Base-by-base conservation (phyloP, 2,113 vertebrate genomes). In the Limanda limanda region DNA sequence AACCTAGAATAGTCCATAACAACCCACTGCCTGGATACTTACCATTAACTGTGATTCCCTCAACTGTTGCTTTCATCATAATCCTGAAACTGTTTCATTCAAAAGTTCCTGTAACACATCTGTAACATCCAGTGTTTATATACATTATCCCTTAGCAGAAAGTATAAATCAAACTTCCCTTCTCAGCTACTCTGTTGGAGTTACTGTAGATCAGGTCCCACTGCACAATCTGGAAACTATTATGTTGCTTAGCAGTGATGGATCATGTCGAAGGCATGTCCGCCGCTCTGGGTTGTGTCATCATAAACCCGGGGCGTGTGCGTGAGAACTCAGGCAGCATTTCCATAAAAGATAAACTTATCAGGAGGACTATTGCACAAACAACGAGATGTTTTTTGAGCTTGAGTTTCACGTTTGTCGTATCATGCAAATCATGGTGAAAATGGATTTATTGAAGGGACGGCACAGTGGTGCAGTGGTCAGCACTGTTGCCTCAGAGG, bases 251-350 rank as follows among this genome's bases (percentile, higher is more conserved):
- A 42, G 66, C 37, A 70, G 57, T 71, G 79, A 83, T 82, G 80
- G 82, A 88, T 90, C 85, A 87, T 69, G 86, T 81, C 5, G 63
- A 74, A 86, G 76, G 84, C 87, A 88, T 76, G 88, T 88, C 87
- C 63, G 77, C 79, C 72, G 72, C 74, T 83, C 90, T 84, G 89
- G 27, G 6, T n/a, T 88, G 64, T 65, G 72, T 90, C 83, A 64
- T 84, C 78, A 65, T 89, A 74, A 83, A 88, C 54, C 45, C 51
- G 31, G 52, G 12, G 73, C 61, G 62, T 59, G 72, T 80, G 87
- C 54, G 40, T 79, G 83, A 82, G 86, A 88, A 40, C 68, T 37
- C 77, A 40, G 82, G 57, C 64, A 52, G 45, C 23, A 12, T 74
- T 62, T 76, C 70, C 76, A 78, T 59, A 52, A 76, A 84, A 78